Base-by-base conservation (phyloP, 2,797 vertebrate genomes). In the Aphelocoma californica region DNA sequence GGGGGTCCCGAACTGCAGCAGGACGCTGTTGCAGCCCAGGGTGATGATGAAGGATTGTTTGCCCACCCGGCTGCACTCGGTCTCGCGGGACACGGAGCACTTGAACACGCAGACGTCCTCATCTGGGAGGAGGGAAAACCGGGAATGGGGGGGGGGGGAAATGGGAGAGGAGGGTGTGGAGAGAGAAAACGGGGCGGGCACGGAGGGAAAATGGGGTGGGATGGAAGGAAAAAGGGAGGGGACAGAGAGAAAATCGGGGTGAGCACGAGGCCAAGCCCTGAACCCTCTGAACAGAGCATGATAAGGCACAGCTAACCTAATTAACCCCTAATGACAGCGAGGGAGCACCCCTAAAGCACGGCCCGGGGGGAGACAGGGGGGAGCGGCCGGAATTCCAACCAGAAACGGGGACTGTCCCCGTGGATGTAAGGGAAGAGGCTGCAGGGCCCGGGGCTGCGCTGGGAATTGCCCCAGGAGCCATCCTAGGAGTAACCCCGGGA, bases 11-110 rank as follows among this genome's bases (percentile, higher is more conserved):
- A 99, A 99, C 97, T 99, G 99, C 93, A 99, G 97, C 81, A 99
- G 98, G 91, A 99, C 99, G 7, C 99, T 99, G 97, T 99, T 99
- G 96, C 99, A 99, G 90, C 99, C 99, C 97, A 99, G 97, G 4
- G 99, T 99, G 97, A 99, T 98, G 97, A 99, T 99, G 98, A 99
- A 99, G 34, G 99, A 99, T 98, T 99, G 99, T 88, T 99, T 99
- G 88, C 99, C 99, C 91, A 99, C 99, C 2, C 99, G 99, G 96
- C 99, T 99, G 97, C 99, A 99, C 97, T 99, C 99, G 0, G 99
- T 99, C 71, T 99, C 99, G 26, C 98, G 97, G 61, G 98, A 98
- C 97, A 99, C 98, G 0, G 98, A 98, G 97, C 99, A 99, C 94
- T 99, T 99, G 96, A 99, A 99, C 74, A 99, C 98, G 61, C 99